These are phyloP conservation scores for Serripes groenlandicus DNA, from an alignment of 2,888 invertebrate species.

Conservation along the genomic window DNA sequence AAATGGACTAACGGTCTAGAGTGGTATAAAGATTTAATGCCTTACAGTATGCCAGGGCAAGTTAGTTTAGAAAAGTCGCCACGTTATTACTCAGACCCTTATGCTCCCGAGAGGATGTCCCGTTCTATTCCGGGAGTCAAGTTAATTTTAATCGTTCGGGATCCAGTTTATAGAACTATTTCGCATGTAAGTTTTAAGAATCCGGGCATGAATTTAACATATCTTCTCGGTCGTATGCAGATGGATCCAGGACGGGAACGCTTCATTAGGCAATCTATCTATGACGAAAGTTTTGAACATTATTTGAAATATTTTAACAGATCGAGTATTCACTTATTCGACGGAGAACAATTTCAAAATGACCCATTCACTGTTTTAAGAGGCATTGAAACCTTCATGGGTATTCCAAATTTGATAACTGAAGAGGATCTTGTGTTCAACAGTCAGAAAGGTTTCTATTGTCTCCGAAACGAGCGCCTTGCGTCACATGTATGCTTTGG, in stretches of 20 bases:
- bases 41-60: constrained; percentile 93
- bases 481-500: constrained; percentile 94
- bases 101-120: constrained; percentile 96
- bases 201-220: too few relatives aligned
- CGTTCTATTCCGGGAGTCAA: constrained; percentile 96
- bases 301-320: constrained; percentile 97
- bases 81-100: constrained; percentile 97
- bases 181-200: constrained; percentile 96
- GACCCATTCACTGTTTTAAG: constrained; percentile 75
- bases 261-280: too few relatives aligned
- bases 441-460: constrained; percentile 97
- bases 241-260: too few relatives aligned
- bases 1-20: constrained; percentile 94
- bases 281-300: constrained; percentile 91
- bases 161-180: constrained; percentile 97
- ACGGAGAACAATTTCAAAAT: constrained; percentile 86
- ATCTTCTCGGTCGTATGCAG: too few relatives aligned
- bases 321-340: constrained; percentile 96
- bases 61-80: constrained; percentile 99
- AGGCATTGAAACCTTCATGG: constrained; percentile 78
- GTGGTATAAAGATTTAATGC: constrained; percentile 96
- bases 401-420: constrained; percentile 70
- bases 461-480: too few relatives aligned
- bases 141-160: constrained; percentile 96
- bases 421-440: constrained; percentile 97